Conservation (phyloP, 2,797 vertebrate genomes). For the Buceros bicornis region DNA sequence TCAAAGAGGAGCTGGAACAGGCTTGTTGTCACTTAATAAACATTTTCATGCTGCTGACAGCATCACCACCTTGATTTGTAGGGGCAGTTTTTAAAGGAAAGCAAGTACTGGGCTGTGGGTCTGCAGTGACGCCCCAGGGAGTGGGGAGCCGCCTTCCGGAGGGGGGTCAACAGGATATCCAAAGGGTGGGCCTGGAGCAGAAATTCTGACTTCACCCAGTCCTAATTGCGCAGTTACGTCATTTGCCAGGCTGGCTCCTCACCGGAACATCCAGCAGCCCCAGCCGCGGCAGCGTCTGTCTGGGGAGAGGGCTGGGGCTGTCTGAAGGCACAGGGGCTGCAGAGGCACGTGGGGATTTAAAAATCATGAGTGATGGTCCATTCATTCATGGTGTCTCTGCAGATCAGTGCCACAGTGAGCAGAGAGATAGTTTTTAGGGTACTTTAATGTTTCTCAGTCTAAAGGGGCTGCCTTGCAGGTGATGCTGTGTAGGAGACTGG, state of each 20-base stretch:
- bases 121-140: accelerated
- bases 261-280: neutral
- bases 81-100: neutral
- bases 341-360: neutral
- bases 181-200: neutral
- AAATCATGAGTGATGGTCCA: neutral
- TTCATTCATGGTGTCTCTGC: neutral
- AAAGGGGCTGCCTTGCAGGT: neutral
- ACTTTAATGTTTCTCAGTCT: neutral
- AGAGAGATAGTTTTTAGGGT: neutral
- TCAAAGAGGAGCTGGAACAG: neutral
- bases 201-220: neutral
- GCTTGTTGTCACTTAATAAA: neutral
- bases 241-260: neutral
- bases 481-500: neutral
- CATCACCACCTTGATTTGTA: neutral
- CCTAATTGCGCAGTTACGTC: neutral
- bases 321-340: neutral
- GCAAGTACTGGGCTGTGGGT: neutral
- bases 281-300: neutral
- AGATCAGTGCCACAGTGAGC: too few relatives aligned
- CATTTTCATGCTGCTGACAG: neutral
- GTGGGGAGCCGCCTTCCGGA: neutral
- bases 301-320: neutral
- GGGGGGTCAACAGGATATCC: neutral